Percentiles rank a stretch among this genome's conserved stretches.
Evolutionary conservation across 2,888 invertebrate species (phyloP).

Genomic region (Amiota mariae): DNA sequence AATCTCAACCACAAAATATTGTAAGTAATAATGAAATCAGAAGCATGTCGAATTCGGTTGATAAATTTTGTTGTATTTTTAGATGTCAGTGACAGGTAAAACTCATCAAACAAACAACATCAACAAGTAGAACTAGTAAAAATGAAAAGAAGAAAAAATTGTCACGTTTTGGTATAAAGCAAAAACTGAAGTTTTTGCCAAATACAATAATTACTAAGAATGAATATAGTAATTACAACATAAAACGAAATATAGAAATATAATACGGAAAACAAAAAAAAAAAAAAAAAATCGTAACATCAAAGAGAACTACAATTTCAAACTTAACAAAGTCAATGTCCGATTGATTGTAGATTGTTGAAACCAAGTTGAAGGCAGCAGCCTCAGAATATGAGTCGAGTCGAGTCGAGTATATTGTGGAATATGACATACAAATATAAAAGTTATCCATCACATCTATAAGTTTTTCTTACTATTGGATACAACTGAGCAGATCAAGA

Average conservation of each 20-base stretch:
- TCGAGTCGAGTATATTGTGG: background rate
- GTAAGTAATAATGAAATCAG: slow-evolving; percentile 18
- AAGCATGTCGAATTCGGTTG: slow-evolving; percentile 13
- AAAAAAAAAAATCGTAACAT: background rate
- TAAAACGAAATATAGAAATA: background rate
- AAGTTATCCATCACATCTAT: background rate
- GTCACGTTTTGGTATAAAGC: background rate
- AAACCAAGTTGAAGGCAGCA: background rate
- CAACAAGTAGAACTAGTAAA: background rate
- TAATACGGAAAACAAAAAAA: background rate
- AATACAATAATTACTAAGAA: slow-evolving; percentile 6
- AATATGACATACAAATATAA: background rate
- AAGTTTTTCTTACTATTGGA: too few relatives aligned
- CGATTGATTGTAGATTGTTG: slow-evolving; percentile 17
- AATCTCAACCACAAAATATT: background rate
- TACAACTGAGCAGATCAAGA: too few relatives aligned
- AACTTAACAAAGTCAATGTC: slow-evolving; percentile 9
- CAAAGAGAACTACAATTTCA: too few relatives aligned
- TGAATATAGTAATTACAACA: slow-evolving; percentile 11
- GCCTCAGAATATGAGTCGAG: background rate
- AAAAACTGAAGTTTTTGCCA: background rate
- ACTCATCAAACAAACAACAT: background rate
- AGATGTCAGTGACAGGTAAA: background rate
- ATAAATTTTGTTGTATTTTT: background rate
- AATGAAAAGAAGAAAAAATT: background rate